These are phyloP conservation scores for Lerema accius DNA, from an alignment of 1,140 invertebrate species.

Conservation along the genomic window DNA sequence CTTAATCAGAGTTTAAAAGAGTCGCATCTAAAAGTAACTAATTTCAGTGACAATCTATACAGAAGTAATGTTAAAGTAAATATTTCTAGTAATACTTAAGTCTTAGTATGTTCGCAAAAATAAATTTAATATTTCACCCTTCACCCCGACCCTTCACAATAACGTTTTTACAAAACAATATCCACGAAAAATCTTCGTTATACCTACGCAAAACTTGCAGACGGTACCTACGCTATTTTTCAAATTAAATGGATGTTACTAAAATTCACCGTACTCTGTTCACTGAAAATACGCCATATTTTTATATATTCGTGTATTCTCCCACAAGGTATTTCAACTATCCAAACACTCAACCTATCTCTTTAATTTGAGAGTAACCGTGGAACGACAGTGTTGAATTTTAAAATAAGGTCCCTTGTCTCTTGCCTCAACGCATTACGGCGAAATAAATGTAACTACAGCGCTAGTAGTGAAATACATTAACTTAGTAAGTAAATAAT, in stretches of 20 bases:
- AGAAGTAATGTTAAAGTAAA: no score
- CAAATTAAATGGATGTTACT: slow-evolving; percentile 29
- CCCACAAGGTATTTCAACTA: slow-evolving; percentile 23
- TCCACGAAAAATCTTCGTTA: slow-evolving; percentile 9
- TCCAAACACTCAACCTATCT: slow-evolving; percentile 29
- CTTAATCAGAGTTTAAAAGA: no score
- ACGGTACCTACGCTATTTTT: slow-evolving; percentile 14
- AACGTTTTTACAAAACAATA: slow-evolving; percentile 8
- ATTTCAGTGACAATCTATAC: no score
- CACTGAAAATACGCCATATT: slow-evolving; percentile 14
- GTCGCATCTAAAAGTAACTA: no score
- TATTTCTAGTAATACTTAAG: no score
- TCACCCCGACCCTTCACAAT: not conserved
- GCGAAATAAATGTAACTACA: slow-evolving; percentile 1
- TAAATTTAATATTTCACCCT: not conserved
- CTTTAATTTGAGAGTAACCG: slow-evolving; percentile 13
- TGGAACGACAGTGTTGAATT: slow-evolving; percentile 4
- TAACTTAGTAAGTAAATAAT: not conserved
- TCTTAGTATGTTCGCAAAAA: not conserved
- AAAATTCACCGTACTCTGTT: slow-evolving; percentile 23
- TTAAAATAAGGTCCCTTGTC: slow-evolving; percentile 6
- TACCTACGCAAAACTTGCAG: slow-evolving; percentile 13
- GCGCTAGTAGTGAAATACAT: no score
- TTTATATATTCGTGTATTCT: slow-evolving; percentile 1
- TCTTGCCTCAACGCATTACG: not conserved